Evolutionary conservation across 2,888 invertebrate species (phyloP).

Genomic region (Lycophotia porphyrea): DNA sequence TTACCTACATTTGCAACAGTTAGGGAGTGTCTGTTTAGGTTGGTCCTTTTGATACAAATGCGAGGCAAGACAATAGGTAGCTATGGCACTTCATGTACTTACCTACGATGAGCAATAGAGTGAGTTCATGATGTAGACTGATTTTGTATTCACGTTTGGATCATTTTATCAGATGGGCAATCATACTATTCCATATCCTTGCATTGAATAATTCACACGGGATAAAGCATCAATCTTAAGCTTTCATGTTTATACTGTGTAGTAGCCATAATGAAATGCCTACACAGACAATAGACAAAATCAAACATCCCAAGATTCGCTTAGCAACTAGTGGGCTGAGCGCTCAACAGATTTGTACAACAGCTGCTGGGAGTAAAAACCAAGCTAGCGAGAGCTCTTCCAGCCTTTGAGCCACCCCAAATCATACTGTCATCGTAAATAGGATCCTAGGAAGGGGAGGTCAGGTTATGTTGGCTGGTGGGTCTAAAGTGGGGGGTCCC

Average conservation of each 20-base stretch:
- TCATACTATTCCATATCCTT: constrained; percentile 42
- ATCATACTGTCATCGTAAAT: constrained; percentile 69
- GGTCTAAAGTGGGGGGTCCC: constrained; percentile 78
- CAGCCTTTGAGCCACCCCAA: constrained; percentile 69
- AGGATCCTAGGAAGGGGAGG: constrained; percentile 79
- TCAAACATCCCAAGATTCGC: constrained; percentile 80
- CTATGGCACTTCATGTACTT: constrained; percentile 5
- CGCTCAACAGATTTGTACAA: constrained; percentile 85
- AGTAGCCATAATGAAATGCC: constrained; percentile 70
- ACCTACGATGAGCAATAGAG: constrained; percentile 23
- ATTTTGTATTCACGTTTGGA: constrained; percentile 42
- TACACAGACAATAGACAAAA: constrained; percentile 70
- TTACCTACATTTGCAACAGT: constrained; percentile 21
- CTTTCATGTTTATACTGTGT: constrained; percentile 54
- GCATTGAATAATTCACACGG: constrained; percentile 33
- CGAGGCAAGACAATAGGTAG: constrained; percentile 13
- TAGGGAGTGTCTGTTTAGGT: neutral
- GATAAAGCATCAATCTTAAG: constrained; percentile 42
- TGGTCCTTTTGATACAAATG: constrained; percentile 1
- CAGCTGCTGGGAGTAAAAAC: constrained; percentile 79
- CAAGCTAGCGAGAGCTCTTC: constrained; percentile 75
- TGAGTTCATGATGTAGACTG: constrained; percentile 39
- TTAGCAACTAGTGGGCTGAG: constrained; percentile 87
- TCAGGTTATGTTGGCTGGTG: constrained; percentile 74
- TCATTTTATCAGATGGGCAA: constrained; percentile 42